Base-by-base conservation (phyloP, 2,888 invertebrate species). In the Exephanes ischioxanthus region DNA sequence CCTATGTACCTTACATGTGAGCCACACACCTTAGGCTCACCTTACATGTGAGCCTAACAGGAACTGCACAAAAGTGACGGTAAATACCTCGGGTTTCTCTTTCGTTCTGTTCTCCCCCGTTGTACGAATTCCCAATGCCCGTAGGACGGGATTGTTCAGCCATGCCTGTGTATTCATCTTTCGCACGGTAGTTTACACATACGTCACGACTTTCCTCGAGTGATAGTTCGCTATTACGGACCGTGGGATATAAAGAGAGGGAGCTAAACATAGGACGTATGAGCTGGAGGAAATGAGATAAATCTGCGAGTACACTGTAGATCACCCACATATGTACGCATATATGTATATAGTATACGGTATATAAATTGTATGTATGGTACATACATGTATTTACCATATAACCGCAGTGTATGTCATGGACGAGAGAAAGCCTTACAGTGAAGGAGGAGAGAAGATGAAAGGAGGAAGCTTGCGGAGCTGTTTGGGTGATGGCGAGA, bases 381-480 rank as follows among this genome's bases (percentile, higher is more conserved):
- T 67, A 48, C 30, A 51, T 41, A 70, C 55, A 67, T 22, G 19
- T 63, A 70, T 70, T 37, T 51, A 22, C 45, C 22, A 26, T 77
- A 58, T 61, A 83, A 73, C 78, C 78, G 70, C 83, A 26, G 67
- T 73, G 45, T 53, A 51, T 78, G 78, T 83, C 73, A 51, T 19
- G 83, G 67, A 67, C 53, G 58, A 26, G 67, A 19, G 45, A 37
- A 58, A 70, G 58, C 58, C 58, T 14, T 11, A 9, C 55, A 22
- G 26, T 53, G 26, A n/a, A 68, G 37, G n/a, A 75, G 79, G 63
- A 84, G 63, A 80, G 84, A 71, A 81, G 37, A 30, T 51, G 53
- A 71, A 30, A 33, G 63, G 53, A 41, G 41, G 66, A 58, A 80
- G 51, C 58, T 78, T 37, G 73, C 16, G 53, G 55, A 48, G 45